Evolutionary conservation across 2,888 invertebrate species (phyloP), one percentile per base, ranked within the genome.

Genomic region (Apamea monoglypha): DNA sequence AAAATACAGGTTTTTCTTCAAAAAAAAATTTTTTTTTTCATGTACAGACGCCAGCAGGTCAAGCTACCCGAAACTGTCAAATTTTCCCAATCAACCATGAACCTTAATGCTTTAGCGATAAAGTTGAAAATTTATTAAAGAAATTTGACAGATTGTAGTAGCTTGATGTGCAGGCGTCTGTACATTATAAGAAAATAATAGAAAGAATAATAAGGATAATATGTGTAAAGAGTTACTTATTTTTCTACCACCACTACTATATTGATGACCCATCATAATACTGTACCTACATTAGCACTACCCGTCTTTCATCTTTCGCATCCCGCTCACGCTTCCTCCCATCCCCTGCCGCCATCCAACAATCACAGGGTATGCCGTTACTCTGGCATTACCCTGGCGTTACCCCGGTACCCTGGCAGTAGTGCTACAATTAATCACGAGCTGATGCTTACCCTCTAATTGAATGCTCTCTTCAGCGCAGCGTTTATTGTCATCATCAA

Each of bases 371-470:
- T n/a, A n/a, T n/a, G 10, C 61, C n/a, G 59, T 7, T 82, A 50
- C 69, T 44, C 40, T 81, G n/a, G 25, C 67, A 69, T 16, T 61
- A 66, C 80, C 78, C 67, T 67, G n/a, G 29, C 59, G 25, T 25
- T n/a, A 40, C 50, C 61, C 71, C 32, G 71, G 32, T 36, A 18
- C 63, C 44, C 63, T 53, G 50, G 80, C 76, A 85, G 80, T 64
- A 84, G 76, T 84, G 80, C 82, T 69, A 72, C 87, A 71, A 93
- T 93, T 91, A 92, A 92, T 92, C 92, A 91, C 88, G 66, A 76
- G 71, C 86, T 83, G 91, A 89, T 92, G 93, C 91, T 93, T 91
- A 92, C 92, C 92, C 92, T 92, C 90, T 95, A 95, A 95, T 95
- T 94, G 95, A 95, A 94, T 91, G 93, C 94, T 94, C 91, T 86